Conservation (phyloP, 2,888 invertebrate species). For the Andricus quercusramuli region DNA sequence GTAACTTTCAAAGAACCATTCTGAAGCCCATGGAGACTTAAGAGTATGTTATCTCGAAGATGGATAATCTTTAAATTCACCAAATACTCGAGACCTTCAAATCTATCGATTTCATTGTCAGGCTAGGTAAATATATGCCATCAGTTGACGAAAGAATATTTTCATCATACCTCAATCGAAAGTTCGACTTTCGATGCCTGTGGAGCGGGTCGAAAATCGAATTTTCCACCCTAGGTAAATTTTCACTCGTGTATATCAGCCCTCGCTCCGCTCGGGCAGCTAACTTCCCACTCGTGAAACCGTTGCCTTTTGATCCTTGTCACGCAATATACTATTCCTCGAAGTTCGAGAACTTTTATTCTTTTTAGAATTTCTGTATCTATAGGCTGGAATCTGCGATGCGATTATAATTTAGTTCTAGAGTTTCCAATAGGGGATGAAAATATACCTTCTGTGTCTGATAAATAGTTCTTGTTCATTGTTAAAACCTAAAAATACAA, state of each 20-base stretch:
- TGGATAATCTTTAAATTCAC: not conserved
- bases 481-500: not conserved
- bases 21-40: not conserved
- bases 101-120: not conserved
- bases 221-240: too few relatives aligned
- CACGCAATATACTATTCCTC: too few relatives aligned
- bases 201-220: too few relatives aligned
- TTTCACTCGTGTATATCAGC: too few relatives aligned
- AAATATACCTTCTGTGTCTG: not conserved
- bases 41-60: not conserved
- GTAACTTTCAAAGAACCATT: not conserved
- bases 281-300: too few relatives aligned
- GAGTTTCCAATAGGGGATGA: not conserved
- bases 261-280: too few relatives aligned
- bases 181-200: too few relatives aligned
- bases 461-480: not conserved
- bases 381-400: not conserved
- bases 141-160: not conserved
- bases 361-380: not conserved
- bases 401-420: not conserved
- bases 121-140: not conserved
- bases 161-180: too few relatives aligned
- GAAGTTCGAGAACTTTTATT: constrained; percentile 3
- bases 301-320: too few relatives aligned
- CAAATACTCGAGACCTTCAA: not conserved